Evolutionary conservation across 2,888 invertebrate genomes (phyloP).

Genomic region (Drosophila barbarae): DNA sequence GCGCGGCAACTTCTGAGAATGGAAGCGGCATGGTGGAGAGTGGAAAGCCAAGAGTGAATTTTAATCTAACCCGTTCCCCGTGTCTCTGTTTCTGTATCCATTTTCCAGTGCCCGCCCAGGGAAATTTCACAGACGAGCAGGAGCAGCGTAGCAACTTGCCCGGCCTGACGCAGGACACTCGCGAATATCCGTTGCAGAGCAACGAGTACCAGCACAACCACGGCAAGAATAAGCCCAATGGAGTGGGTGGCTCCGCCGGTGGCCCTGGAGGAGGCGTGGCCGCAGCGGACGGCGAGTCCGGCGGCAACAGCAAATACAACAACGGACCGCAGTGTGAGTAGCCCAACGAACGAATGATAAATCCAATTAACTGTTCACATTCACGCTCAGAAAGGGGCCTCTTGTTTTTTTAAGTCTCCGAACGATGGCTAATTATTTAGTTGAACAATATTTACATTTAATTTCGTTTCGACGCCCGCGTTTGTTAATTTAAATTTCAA

Average conservation of each 20-base stretch:
- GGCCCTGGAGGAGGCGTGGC: constrained; percentile 41
- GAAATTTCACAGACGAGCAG: constrained; percentile 84
- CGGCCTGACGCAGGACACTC: constrained; percentile 80
- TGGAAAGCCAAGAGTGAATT: constrained; percentile 22
- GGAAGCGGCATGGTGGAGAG: constrained; percentile 13
- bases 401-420: constrained; percentile 17
- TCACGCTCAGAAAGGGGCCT: constrained; percentile 7
- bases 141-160: constrained; percentile 71
- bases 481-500: constrained; percentile 57
- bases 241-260: constrained; percentile 50
- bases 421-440: constrained; percentile 63
- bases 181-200: constrained; percentile 84
- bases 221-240: constrained; percentile 70
- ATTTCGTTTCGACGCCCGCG: constrained; percentile 53
- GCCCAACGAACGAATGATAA: constrained; percentile 33
- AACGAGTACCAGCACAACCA: constrained; percentile 83
- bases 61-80: constrained; percentile 18
- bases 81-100: constrained; percentile 1
- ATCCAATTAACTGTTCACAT: constrained; percentile 53
- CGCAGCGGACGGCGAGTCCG: constrained; percentile 48
- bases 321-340: constrained; percentile 76
- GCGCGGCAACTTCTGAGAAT: constrained; percentile 62
- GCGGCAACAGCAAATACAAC: constrained; percentile 61
- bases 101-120: constrained; percentile 81
- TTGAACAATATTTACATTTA: constrained; percentile 71